phyloP scores from a whole-genome alignment of 1,140 invertebrate species.

The Pantala flavescens region DNA sequence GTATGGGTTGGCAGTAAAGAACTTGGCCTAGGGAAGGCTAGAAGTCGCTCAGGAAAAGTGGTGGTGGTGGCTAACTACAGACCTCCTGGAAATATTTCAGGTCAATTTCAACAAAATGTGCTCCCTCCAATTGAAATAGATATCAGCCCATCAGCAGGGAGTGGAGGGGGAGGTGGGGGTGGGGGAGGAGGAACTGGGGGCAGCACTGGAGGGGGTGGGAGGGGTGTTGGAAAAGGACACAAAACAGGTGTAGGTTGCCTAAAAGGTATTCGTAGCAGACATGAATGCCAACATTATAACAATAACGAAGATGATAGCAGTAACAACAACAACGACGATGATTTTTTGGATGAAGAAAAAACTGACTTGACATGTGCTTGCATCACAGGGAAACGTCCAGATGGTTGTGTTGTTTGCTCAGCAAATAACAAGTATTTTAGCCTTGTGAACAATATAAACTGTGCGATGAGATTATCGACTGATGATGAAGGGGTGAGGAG shows the following conservation, averaged over 20 bases:
- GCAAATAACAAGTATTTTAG: not conserved
- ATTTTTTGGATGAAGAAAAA: not conserved
- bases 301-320: not conserved
- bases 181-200: not conserved
- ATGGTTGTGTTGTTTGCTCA: not conserved
- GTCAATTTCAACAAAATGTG: constrained; percentile 65
- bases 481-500: not conserved
- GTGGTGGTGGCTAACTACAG: constrained; percentile 74
- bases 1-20: constrained; percentile 70
- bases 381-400: not conserved
- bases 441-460: not conserved
- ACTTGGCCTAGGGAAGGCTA: constrained; percentile 73
- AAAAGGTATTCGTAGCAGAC: not conserved
- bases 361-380: not conserved
- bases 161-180: not conserved
- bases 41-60: constrained; percentile 59
- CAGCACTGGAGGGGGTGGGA: not conserved
- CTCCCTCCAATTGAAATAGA: constrained; percentile 41
- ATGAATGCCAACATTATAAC: not conserved
- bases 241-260: not conserved
- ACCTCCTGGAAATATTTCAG: constrained; percentile 65
- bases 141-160: not conserved
- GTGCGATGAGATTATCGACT: not conserved
- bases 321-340: constrained; percentile 1
- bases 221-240: not conserved